Evolutionary conservation across 2,888 invertebrate genomes (phyloP), one percentile per base, ranked within the genome.

Genomic region (Machimus atricapillus): DNA sequence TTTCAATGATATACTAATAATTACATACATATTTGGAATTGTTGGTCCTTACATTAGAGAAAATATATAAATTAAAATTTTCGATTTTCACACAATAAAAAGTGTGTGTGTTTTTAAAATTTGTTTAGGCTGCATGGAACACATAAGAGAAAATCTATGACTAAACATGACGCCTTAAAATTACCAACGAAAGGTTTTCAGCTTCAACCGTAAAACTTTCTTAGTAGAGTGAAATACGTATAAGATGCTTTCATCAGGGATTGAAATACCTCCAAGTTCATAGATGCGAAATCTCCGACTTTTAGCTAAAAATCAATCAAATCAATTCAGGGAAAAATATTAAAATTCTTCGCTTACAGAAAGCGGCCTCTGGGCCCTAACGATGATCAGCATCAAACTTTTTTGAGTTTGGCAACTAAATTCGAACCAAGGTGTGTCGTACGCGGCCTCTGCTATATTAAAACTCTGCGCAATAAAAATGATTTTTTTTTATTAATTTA

Each of bases 141-240:
- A 37, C 37, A 8, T 37, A 37, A 6, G 7, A 34, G 34, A 34
- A 34, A 34, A 34, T 34, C 9, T 40, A 40, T 34, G 7, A 34
- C 0, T 7, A 34, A 34, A 34, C 0, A 34, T 7, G 0, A 34
- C 7, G 34, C 34, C 34, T 34, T 34, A 43, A 9, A 43, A 43
- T 46, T 46, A 46, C 14, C 9, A 12, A 40, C 2, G 12, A 12
- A 40, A 40, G 12, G 40, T 2, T 40, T 40, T 16, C n/a, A n/a
- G 1, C n/a, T 52, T 52, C 52, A 93, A 78, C 93, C 93, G 89
- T 92, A 86, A 56, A 86, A 86, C 56, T 56, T 73, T 14, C 56
- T 74, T 52, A 88, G 74, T 9, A 88, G 37, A 2, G 87, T 88
- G 52, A 87, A 88, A 82, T 87, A 88, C 7, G 87, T 79, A 43